A percentile compares a stretch with the other conserved stretches of the same genome.
Evolutionary conservation across 2,888 invertebrate genomes (phyloP).

Genomic region (Dendrolimus pini): DNA sequence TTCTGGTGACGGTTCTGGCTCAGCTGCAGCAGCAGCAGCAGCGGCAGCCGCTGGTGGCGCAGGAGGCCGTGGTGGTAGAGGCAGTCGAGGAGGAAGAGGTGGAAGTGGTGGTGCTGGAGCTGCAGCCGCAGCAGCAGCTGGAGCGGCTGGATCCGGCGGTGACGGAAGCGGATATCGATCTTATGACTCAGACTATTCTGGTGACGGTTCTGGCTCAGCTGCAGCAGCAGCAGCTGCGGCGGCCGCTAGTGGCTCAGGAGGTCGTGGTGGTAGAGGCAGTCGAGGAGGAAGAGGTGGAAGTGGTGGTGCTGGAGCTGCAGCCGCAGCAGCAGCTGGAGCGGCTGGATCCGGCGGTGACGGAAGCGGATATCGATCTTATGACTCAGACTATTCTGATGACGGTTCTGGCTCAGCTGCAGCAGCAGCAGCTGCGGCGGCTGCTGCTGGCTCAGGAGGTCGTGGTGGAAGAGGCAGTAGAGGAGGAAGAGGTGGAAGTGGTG

Average conservation of each 20-base stretch:
- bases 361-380: not conserved
- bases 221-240: not conserved
- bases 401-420: constrained; percentile 4
- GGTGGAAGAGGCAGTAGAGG: not conserved
- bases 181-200: no score
- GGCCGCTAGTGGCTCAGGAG: constrained; percentile 1
- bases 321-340: constrained; percentile 1
- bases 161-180: no score
- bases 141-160: no score
- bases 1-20: no score
- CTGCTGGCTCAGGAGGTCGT: constrained; percentile 2
- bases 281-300: constrained; percentile 4
- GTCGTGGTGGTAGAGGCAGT: not conserved
- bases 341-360: not conserved
- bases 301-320: not conserved
- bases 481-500: not conserved
- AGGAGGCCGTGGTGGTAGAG: no score
- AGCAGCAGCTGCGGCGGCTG: constrained; percentile 6
- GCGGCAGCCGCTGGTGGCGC: no score
- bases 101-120: not conserved
- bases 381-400: constrained; percentile 1
- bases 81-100: no score
- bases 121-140: no score
- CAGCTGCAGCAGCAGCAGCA: no score
- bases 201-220: no score